These are phyloP conservation scores for Brassicogethes aeneus DNA, from an alignment of 2,888 invertebrate species.

Conservation along the genomic window DNA sequence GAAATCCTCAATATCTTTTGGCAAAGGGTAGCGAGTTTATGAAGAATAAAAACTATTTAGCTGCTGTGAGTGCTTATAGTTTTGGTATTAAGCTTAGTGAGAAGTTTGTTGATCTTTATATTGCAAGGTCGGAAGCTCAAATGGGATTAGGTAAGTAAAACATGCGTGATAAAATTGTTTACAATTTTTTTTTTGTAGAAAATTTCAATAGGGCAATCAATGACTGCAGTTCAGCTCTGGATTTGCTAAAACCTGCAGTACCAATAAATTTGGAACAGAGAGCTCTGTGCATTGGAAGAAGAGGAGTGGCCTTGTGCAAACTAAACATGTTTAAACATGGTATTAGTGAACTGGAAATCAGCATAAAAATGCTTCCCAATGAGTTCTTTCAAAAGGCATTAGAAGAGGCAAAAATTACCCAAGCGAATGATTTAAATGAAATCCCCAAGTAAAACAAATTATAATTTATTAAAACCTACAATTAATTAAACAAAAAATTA, in stretches of 20 bases:
- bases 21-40: slow-evolving; percentile 75
- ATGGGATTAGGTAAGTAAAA: slow-evolving; percentile 44
- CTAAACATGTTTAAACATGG: slow-evolving; percentile 61
- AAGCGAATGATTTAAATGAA: neutral
- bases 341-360: slow-evolving; percentile 65
- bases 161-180: slow-evolving; percentile 2
- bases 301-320: slow-evolving; percentile 65
- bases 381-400: slow-evolving; percentile 44
- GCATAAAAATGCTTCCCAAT: slow-evolving; percentile 55
- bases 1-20: slow-evolving; percentile 73
- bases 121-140: slow-evolving; percentile 74
- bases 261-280: slow-evolving; percentile 61
- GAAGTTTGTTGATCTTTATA: slow-evolving; percentile 62
- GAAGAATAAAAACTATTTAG: slow-evolving; percentile 62
- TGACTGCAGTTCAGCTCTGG: slow-evolving; percentile 60
- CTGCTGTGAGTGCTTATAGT: slow-evolving; percentile 73
- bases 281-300: slow-evolving; percentile 62
- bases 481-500: neutral
- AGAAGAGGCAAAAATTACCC: slow-evolving; percentile 6
- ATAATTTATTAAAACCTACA: slow-evolving; percentile 1
- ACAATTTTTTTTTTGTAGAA: slow-evolving; percentile 31
- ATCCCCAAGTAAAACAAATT: neutral
- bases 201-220: slow-evolving; percentile 56
- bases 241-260: slow-evolving; percentile 64
- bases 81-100: slow-evolving; percentile 68